Base-by-base conservation (phyloP, 1,140 invertebrate species). In the Patella vulgata region DNA sequence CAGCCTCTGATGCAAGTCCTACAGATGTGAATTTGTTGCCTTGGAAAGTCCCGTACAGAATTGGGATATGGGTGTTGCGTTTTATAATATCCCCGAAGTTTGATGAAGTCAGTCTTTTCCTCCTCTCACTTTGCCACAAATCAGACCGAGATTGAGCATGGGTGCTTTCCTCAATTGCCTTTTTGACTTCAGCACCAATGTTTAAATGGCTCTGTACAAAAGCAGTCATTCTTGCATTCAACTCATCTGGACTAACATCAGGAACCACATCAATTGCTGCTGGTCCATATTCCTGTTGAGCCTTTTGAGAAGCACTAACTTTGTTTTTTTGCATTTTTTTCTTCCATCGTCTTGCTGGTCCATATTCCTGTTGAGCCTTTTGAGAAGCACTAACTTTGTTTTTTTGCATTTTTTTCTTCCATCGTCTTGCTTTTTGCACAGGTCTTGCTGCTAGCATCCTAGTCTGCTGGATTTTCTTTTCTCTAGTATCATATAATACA, bases 101-200 rank as follows among this genome's bases (percentile, higher is more conserved):
- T 8, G 33, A 36, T 8, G 33, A 36, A 8, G 33, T 36, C 14
- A 36, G 33, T 8, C 33, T 5, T 36, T 36, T 36, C 14, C 14
- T 27, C 46, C 4, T 25, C 53, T 43, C 11, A 36, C 17, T 12
- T 9, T 52, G 14, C 54, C 61, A 19, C n/a, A 6, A 11, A 51
- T 55, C 59, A 47, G 58, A 36, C 56, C 50, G 31, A 47, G 53
- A 36, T 4, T 39, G 30, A n/a, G n/a, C n/a, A n/a, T n/a, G n/a
- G n/a, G n/a, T n/a, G n/a, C n/a, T n/a, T n/a, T n/a, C n/a, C n/a
- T n/a, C 23, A 2, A 19, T 43, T 21, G 14, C 2, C 9, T 4
- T 43, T n/a, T 28, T 40, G 21, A 21, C 9, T 39, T 31, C n/a
- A 12, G n/a, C 53, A 19, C 5, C 33, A 14, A 2, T 39, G 31